A percentile compares a stretch with the other conserved stretches of the same genome.
Conservation (phyloP, 2,113 vertebrate genomes). For the Microcebus jonahi region DNA sequence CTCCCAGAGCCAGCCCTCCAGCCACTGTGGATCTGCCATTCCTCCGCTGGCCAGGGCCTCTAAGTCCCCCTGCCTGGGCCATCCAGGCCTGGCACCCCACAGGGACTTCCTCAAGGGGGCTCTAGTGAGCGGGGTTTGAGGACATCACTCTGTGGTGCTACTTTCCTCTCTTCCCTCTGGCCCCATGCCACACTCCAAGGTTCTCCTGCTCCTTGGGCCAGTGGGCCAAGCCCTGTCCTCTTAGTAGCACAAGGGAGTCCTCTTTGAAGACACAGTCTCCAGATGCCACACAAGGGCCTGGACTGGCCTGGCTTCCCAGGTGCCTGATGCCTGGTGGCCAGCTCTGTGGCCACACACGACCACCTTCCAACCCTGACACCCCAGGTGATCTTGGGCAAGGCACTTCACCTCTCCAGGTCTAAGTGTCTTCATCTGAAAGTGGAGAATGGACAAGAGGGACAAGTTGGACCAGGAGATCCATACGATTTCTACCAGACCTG, state of each 20-base stretch:
- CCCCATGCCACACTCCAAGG: background rate
- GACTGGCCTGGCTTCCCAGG: background rate
- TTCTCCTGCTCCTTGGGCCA: background rate
- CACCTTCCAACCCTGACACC: background rate
- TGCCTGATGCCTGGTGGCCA: background rate
- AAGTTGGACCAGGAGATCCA: background rate
- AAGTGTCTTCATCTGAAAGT: background rate
- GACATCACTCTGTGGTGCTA: accelerated
- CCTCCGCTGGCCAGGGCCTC: background rate
- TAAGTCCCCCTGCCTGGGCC: background rate
- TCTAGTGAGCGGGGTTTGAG: background rate
- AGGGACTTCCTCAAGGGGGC: background rate
- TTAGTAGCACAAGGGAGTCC: too few relatives aligned
- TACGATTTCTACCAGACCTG: background rate
- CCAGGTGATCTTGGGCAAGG: background rate
- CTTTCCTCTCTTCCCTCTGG: background rate
- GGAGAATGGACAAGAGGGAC: background rate
- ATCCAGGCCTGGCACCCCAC: background rate
- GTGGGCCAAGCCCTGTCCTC: background rate
- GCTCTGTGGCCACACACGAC: background rate
- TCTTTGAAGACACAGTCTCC: background rate
- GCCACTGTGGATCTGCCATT: background rate
- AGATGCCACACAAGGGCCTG: background rate
- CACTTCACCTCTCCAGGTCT: too few relatives aligned
- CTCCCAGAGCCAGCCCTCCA: background rate